Evolutionary conservation across 2,113 vertebrate genomes (phyloP).

Genomic region (Oreochromis aureus): DNA sequence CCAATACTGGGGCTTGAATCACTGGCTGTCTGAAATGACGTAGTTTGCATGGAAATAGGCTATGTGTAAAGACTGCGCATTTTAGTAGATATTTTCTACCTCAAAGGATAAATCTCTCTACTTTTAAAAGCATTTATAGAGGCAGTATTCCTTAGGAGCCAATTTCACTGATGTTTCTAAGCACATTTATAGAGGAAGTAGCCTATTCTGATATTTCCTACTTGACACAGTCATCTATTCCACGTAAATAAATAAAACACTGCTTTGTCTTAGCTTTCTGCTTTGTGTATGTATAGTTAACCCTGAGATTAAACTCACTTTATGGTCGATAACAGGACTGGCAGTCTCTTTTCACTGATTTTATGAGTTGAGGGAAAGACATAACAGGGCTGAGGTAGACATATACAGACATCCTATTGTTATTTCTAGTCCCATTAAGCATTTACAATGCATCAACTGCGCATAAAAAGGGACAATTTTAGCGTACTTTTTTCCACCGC

Average conservation of each 20-base stretch:
- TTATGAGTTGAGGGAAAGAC: background rate
- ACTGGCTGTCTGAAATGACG: background rate
- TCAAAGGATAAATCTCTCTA: background rate
- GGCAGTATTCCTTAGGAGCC: background rate
- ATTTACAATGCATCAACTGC: conserved; percentile 3
- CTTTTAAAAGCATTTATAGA: background rate
- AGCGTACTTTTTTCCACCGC: background rate
- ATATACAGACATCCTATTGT: conserved; percentile 32
- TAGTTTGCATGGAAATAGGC: background rate
- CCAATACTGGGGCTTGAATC: background rate
- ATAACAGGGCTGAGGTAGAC: background rate
- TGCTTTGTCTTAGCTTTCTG: background rate
- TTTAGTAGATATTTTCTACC: background rate
- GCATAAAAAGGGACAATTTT: conserved; percentile 9
- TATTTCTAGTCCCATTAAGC: conserved; percentile 14
- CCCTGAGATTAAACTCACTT: background rate
- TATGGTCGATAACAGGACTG: background rate
- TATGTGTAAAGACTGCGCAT: background rate
- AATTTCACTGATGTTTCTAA: background rate
- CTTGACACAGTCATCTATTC: background rate
- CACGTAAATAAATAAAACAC: background rate
- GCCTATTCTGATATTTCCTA: background rate
- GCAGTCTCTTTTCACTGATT: conserved; percentile 6
- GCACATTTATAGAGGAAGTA: background rate
- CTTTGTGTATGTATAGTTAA: background rate